A percentile compares a stretch with the other conserved stretches of the same genome.
Evolutionary conservation across 2,797 vertebrate genomes (phyloP).

Genomic region (Diplodus puntazzo): DNA sequence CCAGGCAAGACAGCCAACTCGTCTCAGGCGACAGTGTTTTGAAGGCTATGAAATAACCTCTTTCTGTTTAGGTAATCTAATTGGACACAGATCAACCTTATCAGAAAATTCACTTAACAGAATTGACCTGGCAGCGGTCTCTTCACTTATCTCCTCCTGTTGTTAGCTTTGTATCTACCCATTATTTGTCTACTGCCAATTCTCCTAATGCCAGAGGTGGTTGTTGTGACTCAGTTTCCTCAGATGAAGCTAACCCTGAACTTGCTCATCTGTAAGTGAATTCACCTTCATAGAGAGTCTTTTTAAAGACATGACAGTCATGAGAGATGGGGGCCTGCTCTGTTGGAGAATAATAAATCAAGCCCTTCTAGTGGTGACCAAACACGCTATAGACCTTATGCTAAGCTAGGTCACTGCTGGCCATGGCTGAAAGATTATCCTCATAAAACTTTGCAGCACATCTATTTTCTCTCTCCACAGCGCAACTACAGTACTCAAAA

Average conservation of each 20-base stretch:
- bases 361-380: constrained; percentile 45
- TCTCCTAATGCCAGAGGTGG: constrained; percentile 16
- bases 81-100: constrained; percentile 47
- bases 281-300: constrained; percentile 36
- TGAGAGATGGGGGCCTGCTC: constrained; percentile 45
- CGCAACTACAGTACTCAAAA: constrained; percentile 48
- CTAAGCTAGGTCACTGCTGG: constrained; percentile 59
- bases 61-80: constrained; percentile 41
- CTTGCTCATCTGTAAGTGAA: constrained; percentile 39
- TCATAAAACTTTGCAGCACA: constrained; percentile 58
- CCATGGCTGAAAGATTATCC: constrained; percentile 55
- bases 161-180: constrained; percentile 24
- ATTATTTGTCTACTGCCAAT: constrained; percentile 15
- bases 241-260: constrained; percentile 10
- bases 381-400: constrained; percentile 53
- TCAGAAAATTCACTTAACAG: constrained; percentile 38
- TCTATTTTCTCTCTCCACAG: constrained; percentile 58
- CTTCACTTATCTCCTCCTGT: constrained; percentile 30
- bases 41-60: constrained; percentile 21
- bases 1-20: background rate
- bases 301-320: constrained; percentile 53
- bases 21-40: background rate
- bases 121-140: constrained; percentile 37
- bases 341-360: constrained; percentile 57
- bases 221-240: constrained; percentile 15